phyloP scores from a whole-genome alignment of 1,140 invertebrate genomes.

The Rhagoletis zephyria region DNA sequence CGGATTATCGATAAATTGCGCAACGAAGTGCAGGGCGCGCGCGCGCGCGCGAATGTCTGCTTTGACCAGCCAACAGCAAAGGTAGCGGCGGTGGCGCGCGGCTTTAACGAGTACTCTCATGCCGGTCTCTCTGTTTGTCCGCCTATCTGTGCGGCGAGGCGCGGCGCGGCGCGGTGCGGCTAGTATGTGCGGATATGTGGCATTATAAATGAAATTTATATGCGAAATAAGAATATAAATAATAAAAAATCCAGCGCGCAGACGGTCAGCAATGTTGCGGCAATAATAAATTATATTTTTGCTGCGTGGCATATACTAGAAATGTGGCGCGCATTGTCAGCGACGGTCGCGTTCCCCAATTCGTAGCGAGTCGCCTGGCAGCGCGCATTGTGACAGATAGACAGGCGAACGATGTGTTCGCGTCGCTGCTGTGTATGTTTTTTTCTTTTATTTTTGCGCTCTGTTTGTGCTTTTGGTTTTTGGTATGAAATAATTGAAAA shows the following conservation, averaged over 20 bases:
- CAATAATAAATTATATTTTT: conserved; percentile 49
- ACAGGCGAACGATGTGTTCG: background rate
- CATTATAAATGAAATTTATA: conserved; percentile 43
- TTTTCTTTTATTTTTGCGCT: background rate
- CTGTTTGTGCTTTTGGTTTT: background rate
- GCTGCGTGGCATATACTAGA: conserved; percentile 6
- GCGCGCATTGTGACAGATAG: conserved; percentile 29
- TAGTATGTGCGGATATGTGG: conserved; percentile 19
- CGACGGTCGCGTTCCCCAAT: background rate
- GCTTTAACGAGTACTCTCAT: background rate
- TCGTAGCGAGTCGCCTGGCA: background rate
- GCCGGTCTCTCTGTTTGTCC: background rate
- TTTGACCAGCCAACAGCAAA: background rate
- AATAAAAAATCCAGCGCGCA: conserved; percentile 20
- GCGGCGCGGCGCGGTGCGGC: background rate
- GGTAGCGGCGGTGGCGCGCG: background rate
- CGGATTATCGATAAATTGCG: conserved; percentile 46
- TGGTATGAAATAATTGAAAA: conserved; percentile 49
- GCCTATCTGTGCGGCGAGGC: background rate
- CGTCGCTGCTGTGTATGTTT: background rate
- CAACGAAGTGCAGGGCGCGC: conserved; percentile 13
- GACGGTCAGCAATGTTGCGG: conserved; percentile 18
- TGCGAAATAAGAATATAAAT: conserved; percentile 46
- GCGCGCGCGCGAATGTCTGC: background rate
- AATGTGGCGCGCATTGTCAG: conserved; percentile 15